These are phyloP conservation scores for Meiosimyza platycephala DNA, from an alignment of 2,888 invertebrate genomes.

Conservation along the genomic window DNA sequence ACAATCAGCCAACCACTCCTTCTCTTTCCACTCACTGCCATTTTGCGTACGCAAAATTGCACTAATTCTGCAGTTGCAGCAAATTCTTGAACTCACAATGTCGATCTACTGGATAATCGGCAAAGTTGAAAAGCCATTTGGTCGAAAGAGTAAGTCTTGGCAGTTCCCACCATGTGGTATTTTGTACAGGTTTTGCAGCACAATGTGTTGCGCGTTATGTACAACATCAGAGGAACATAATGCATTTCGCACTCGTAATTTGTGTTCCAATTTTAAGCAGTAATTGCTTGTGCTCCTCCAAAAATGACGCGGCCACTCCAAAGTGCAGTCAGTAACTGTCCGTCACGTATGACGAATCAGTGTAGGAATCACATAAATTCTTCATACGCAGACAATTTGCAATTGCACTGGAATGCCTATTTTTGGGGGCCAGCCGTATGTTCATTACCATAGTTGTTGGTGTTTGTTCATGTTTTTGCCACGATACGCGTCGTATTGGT, in stretches of 20 bases:
- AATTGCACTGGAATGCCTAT: not conserved
- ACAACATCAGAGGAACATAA: too few species aligned
- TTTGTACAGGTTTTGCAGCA: too few species aligned
- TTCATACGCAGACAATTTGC: not conserved
- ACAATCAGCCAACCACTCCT: not conserved
- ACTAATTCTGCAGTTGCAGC: slow-evolving; percentile 15
- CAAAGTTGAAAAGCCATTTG: slow-evolving; percentile 22
- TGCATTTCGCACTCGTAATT: too few species aligned
- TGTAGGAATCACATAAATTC: slow-evolving; percentile 30
- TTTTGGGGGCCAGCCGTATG: slow-evolving; percentile 2
- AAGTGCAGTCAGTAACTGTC: too few species aligned
- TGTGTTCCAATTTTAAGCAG: too few species aligned
- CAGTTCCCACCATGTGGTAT: too few species aligned
- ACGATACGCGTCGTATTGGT: not conserved
- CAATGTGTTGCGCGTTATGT: too few species aligned
- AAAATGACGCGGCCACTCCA: too few species aligned
- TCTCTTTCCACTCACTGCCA: not conserved
- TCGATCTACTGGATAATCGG: slow-evolving; percentile 35
- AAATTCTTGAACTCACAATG: slow-evolving; percentile 21
- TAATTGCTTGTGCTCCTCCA: too few species aligned
- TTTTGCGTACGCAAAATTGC: slow-evolving; percentile 23
- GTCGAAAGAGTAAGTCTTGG: too few species aligned
- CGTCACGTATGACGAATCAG: slow-evolving; percentile 4
- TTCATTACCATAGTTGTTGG: not conserved
- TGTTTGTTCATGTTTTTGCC: not conserved